Percentiles rank a stretch among this genome's conserved stretches.
phyloP scores from a whole-genome alignment of 2,888 invertebrate genomes.

The Caenorhabditis uteleia region DNA sequence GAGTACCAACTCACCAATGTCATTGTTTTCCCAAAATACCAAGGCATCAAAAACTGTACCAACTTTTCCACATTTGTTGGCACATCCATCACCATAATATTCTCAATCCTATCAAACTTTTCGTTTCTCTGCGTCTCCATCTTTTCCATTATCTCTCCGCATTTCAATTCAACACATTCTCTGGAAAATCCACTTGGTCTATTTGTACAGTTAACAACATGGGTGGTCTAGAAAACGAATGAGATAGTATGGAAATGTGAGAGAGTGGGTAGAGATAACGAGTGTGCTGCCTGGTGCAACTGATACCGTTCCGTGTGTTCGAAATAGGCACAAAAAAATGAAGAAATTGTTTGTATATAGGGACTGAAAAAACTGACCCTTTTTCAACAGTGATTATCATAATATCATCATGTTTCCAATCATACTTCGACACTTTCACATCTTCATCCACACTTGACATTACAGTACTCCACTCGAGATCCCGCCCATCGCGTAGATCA shows the following conservation, averaged over 20 bases:
- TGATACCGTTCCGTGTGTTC: no score
- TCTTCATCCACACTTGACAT: conserved; percentile 15
- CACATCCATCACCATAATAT: not conserved
- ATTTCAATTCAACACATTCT: no score
- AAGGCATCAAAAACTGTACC: conserved; percentile 14
- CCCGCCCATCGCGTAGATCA: conserved; percentile 16
- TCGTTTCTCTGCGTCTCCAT: not conserved
- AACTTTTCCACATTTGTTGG: not conserved
- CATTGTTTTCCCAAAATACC: conserved; percentile 23
- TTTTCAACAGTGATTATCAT: not conserved
- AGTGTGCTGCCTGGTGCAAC: no score
- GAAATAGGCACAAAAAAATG: no score
- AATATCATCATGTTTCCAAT: not conserved
- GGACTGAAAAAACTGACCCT: not conserved
- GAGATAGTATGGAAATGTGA: no score
- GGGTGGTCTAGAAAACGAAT: no score
- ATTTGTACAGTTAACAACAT: no score
- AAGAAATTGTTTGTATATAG: no score
- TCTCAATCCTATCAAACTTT: not conserved
- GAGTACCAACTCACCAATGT: conserved; percentile 15
- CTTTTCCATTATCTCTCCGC: not conserved
- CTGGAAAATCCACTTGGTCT: no score
- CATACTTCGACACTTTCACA: not conserved
- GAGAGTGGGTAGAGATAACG: no score
- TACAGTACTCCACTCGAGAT: conserved; percentile 31